These are phyloP conservation scores for Drosophila kanekoi DNA, from an alignment of 2,888 invertebrate genomes.

Conservation along the genomic window DNA sequence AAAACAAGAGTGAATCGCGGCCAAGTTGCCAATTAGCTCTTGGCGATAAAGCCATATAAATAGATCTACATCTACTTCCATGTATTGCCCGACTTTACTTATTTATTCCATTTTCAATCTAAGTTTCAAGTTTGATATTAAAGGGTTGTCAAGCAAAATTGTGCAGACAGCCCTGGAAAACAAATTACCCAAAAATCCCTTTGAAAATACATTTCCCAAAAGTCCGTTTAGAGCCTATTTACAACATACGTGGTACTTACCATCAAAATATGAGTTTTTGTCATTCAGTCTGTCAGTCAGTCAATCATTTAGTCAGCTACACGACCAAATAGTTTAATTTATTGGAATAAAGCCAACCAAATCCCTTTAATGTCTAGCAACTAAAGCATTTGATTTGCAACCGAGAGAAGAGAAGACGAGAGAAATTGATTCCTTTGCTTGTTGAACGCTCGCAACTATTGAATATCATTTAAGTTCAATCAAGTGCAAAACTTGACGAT, in stretches of 20 bases:
- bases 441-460: constrained; percentile 31
- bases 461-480: constrained; percentile 61
- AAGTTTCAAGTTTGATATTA: no score
- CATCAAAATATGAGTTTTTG: not conserved
- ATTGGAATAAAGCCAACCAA: not conserved
- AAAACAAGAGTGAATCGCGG: constrained; percentile 12
- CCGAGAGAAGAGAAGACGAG: not conserved
- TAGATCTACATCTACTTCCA: not conserved
- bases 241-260: no score
- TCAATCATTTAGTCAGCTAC: not conserved
- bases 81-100: no score
- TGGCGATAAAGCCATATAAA: not conserved
- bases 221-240: no score
- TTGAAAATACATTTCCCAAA: no score
- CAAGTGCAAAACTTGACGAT: constrained; percentile 75
- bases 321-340: not conserved
- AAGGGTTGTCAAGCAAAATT: no score
- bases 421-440: constrained; percentile 27
- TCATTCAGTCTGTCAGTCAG: not conserved
- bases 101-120: no score
- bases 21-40: constrained; percentile 52
- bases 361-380: not conserved
- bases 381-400: constrained; percentile 1
- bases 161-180: no score
- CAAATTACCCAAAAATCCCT: no score